Evolutionary conservation across 1,140 invertebrate genomes (phyloP).

Genomic region (Eumaeus atala): DNA sequence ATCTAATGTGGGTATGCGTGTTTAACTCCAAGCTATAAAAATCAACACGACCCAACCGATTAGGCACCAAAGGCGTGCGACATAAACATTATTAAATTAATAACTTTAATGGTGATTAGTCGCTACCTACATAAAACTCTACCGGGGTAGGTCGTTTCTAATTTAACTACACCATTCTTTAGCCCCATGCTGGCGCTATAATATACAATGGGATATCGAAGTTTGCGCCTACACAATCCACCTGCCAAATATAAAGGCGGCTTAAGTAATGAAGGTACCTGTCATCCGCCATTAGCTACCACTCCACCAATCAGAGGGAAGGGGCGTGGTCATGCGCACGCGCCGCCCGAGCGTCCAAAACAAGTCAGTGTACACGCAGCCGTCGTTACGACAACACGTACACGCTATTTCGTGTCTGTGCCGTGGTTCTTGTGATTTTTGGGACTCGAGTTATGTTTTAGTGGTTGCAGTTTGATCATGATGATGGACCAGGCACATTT

Average conservation of each 20-base stretch:
- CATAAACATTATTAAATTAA: no score
- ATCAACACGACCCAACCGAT: no score
- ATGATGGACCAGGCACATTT: slow-evolving; percentile 70
- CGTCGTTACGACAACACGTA: slow-evolving; percentile 49
- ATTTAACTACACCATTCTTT: no score
- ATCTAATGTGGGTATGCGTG: no score
- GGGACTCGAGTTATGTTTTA: slow-evolving; percentile 33
- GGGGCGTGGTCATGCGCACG: slow-evolving; percentile 56
- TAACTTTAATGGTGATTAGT: no score
- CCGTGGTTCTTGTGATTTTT: slow-evolving; percentile 23
- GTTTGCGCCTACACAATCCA: slow-evolving; percentile 48
- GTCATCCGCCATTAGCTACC: slow-evolving; percentile 45
- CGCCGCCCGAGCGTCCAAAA: slow-evolving; percentile 46
- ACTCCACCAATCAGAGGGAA: slow-evolving; percentile 40
- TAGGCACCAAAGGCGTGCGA: no score
- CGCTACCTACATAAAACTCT: no score
- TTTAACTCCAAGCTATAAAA: no score
- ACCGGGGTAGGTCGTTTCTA: no score
- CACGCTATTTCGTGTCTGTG: background rate
- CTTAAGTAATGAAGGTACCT: slow-evolving; percentile 54
- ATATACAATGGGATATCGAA: slow-evolving; percentile 9
- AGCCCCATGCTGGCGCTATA: no score
- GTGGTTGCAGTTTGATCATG: slow-evolving; percentile 45
- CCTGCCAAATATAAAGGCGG: slow-evolving; percentile 51
- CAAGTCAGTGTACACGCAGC: slow-evolving; percentile 55